Percentiles rank a stretch among this genome's conserved stretches.
These are phyloP conservation scores for Polydrusus tereticollis DNA, from an alignment of 2,888 invertebrate species.

Conservation along the genomic window DNA sequence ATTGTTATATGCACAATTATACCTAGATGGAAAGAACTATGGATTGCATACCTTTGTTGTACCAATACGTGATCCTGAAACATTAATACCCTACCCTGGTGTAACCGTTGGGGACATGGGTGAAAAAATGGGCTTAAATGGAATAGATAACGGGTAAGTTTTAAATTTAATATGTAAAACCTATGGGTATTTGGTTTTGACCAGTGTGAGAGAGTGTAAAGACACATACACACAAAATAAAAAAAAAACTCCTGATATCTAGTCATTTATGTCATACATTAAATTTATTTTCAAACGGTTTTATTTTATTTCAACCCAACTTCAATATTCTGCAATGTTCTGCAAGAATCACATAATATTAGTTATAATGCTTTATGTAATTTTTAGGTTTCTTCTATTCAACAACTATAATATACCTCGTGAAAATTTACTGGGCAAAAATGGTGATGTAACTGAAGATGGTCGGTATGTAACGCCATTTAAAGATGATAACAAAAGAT, in stretches of 20 bases:
- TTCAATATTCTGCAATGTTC: too few species aligned
- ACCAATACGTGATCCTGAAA: conserved; percentile 82
- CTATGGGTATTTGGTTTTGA: background rate
- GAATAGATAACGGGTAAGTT: conserved; percentile 90
- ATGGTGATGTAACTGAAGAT: conserved; percentile 86
- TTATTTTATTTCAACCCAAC: too few species aligned
- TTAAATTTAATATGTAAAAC: background rate
- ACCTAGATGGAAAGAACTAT: conserved; percentile 81
- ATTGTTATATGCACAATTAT: conserved; percentile 82
- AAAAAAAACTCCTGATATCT: too few species aligned
- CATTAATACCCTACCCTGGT: conserved; percentile 80
- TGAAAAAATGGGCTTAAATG: conserved; percentile 91
- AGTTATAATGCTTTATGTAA: background rate
- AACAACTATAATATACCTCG: conserved; percentile 85
- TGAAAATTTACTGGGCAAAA: conserved; percentile 83
- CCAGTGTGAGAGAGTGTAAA: background rate
- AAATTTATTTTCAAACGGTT: too few species aligned
- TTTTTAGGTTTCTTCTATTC: conserved; percentile 77
- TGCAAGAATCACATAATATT: too few species aligned
- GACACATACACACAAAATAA: too few species aligned
- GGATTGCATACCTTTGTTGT: conserved; percentile 93
- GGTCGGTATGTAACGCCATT: conserved; percentile 86
- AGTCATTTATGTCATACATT: too few species aligned
- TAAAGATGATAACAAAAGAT: conserved; percentile 85
- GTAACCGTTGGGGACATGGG: conserved; percentile 93